Base-by-base conservation (phyloP, 2,797 vertebrate species). In the Neosilurus hyrtlii region DNA sequence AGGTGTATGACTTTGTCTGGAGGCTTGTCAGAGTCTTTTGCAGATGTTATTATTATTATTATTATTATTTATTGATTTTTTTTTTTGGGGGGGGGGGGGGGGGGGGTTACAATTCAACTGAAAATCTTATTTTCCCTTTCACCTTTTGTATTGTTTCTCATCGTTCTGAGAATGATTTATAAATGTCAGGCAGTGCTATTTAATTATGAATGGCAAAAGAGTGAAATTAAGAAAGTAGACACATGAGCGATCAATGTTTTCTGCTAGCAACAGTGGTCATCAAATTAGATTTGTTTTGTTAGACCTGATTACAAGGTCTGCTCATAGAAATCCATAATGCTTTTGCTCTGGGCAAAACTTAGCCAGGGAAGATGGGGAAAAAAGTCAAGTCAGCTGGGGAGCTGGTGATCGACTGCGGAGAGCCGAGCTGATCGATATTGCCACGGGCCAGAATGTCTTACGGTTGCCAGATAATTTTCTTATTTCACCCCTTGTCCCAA, bases 211-310 rank as follows among this genome's bases (percentile, higher is more conserved):
- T 59, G 67, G 81, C 87, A 90, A 91, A 89, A 88, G 87, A 89
- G 85, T 59, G 70, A 77, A 88, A 86, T 84, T 77, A 86, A 62
- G 74, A 68, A 82, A 81, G 74, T 67, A 72, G 84, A 83, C 79
- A 78, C 79, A 67, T 63, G 57, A 71, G 62, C 74, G 89, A 94
- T 94, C 93, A 87, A 94, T 94, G 93, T 79, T 80, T 89, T 82
- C n/a, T 88, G 89, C 88, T 91, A 87, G 92, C 91, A 92, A 91
- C 84, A 78, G 88, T 86, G 88, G 89, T 85, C 90, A 90, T 94
- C 91, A 94, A 93, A 94, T 94, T 91, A 92, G 89, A 93, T 94
- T 93, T 93, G 83, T 89, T 89, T 91, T 92, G 92, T 94, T 91
- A 88, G 90, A 93, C 89, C 93, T 92, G 91, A 93, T 93, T 90